These are phyloP conservation scores for Hermodice carunculata DNA, from an alignment of 2,888 invertebrate species.

Conservation along the genomic window DNA sequence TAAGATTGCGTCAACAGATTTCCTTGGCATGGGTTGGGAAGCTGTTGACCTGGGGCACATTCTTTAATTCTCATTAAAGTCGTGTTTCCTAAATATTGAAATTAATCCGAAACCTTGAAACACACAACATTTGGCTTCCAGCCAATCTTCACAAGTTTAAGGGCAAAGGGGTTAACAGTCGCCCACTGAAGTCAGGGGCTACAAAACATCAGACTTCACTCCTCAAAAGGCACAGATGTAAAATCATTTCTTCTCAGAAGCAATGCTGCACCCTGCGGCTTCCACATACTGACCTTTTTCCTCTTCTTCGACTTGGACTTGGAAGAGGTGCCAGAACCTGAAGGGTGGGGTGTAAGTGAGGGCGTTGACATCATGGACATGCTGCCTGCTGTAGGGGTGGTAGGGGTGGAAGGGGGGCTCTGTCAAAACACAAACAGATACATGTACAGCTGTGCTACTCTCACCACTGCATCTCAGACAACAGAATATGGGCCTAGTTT, in stretches of 20 bases:
- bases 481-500: background rate
- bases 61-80: no score
- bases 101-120: no score
- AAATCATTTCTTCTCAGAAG: no score
- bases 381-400: conserved; percentile 42
- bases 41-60: no score
- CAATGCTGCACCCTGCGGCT: no score
- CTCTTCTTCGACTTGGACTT: conserved; percentile 51
- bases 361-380: no score
- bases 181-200: background rate
- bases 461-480: background rate
- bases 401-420: conserved; percentile 36
- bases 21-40: no score
- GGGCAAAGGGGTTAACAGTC: background rate
- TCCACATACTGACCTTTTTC: conserved; percentile 43
- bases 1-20: no score
- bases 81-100: no score
- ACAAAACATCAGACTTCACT: background rate
- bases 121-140: background rate
- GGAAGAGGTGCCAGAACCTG: conserved; percentile 15
- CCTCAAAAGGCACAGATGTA: no score
- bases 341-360: background rate
- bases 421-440: background rate
- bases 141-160: background rate
- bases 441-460: background rate